These are phyloP conservation scores for Orthonyx spaldingii DNA, from an alignment of 2,113 vertebrate species.

Conservation along the genomic window DNA sequence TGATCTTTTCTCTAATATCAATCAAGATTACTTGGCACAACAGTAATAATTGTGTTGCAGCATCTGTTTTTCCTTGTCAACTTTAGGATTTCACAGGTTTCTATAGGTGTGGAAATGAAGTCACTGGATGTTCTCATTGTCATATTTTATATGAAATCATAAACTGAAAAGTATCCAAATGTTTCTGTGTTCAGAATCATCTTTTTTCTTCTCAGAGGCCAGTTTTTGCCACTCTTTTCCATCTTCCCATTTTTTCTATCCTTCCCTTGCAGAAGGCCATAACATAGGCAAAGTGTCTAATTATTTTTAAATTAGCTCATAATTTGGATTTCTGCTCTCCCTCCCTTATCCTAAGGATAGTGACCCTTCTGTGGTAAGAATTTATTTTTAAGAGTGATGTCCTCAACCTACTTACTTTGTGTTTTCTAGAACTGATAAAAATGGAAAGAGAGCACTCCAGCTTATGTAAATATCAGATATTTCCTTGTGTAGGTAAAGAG, in stretches of 20 bases:
- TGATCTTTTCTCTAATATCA: too few species aligned
- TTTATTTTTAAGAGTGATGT: background rate
- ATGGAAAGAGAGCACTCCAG: background rate
- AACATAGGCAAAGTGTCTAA: background rate
- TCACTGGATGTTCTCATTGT: background rate
- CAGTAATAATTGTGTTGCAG: background rate
- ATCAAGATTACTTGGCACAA: background rate
- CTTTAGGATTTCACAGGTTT: background rate
- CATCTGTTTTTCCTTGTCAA: background rate
- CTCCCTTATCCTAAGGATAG: background rate
- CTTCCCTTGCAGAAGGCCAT: background rate
- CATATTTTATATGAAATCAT: background rate
- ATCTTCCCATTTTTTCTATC: background rate
- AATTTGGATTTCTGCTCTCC: background rate
- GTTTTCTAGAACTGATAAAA: background rate
- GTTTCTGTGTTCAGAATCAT: background rate
- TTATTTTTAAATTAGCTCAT: background rate
- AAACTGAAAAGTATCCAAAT: background rate
- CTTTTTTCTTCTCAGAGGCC: background rate
- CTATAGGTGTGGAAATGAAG: background rate
- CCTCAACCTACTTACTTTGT: background rate
- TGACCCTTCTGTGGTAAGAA: background rate
- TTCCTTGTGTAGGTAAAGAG: background rate
- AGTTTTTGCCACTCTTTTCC: background rate
- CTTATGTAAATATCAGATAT: background rate